These are phyloP conservation scores for Drosophila ananassae DNA, from an alignment of 1,140 invertebrate genomes.

Conservation along the genomic window DNA sequence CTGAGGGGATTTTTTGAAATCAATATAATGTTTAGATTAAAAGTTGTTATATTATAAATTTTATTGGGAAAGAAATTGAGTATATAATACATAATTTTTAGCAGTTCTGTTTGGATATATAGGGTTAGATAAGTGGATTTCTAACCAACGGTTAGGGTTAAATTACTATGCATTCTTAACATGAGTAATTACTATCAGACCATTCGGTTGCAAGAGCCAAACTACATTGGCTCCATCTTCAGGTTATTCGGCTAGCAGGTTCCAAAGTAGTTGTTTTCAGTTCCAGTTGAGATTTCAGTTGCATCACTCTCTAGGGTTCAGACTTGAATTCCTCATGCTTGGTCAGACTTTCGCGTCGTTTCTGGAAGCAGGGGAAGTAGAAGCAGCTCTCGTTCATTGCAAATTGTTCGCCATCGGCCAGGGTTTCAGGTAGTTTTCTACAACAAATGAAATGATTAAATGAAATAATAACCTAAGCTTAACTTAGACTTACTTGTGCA, in stretches of 20 bases:
- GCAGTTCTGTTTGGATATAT: conserved; percentile 51
- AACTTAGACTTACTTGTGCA: conserved; percentile 79
- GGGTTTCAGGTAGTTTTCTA: conserved; percentile 85
- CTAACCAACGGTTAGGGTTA: conserved; percentile 40
- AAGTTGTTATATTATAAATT: not conserved
- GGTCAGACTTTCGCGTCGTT: conserved; percentile 42
- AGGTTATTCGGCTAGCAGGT: conserved; percentile 54
- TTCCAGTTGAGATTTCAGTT: conserved; percentile 1
- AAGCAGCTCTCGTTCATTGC: conserved; percentile 85
- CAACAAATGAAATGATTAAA: not conserved
- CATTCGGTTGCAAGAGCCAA: conserved; percentile 66
- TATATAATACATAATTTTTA: conserved; percentile 18
- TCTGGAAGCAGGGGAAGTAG: conserved; percentile 73
- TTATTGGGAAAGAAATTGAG: conserved; percentile 30
- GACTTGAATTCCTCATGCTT: conserved; percentile 48
- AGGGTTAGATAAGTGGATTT: conserved; percentile 21
- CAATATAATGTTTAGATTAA: not conserved
- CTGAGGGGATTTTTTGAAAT: not conserved
- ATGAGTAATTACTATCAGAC: conserved; percentile 75
- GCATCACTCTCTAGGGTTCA: conserved; percentile 38
- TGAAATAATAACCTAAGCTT: no score
- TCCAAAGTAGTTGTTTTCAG: conserved; percentile 12
- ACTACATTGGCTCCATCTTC: conserved; percentile 49
- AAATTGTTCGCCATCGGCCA: conserved; percentile 87
- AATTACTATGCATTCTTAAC: conserved; percentile 67